These are phyloP conservation scores for Lamellibrachia satsuma DNA, from an alignment of 2,888 invertebrate species.

Conservation along the genomic window DNA sequence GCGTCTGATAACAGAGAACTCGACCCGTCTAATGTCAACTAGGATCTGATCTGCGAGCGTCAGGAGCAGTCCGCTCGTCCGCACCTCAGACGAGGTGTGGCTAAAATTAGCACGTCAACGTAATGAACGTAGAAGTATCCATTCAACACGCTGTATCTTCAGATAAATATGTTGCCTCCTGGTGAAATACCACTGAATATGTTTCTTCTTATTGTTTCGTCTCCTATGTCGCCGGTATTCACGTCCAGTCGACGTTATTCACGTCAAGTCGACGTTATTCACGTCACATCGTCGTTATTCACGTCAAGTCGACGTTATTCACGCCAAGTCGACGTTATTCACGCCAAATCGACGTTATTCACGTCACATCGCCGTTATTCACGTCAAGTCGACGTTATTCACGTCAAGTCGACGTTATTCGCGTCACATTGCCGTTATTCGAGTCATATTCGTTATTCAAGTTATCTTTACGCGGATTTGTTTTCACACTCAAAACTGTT, in stretches of 20 bases:
- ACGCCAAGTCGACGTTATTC: too few relatives aligned
- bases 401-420: not conserved
- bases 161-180: not conserved
- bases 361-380: not conserved
- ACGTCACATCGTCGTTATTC: too few relatives aligned
- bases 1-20: not conserved
- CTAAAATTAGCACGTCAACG: not conserved
- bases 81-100: not conserved
- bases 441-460: not conserved
- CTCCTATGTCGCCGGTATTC: not conserved
- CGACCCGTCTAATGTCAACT: not conserved
- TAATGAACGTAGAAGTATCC: not conserved
- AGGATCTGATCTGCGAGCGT: not conserved
- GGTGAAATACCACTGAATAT: not conserved
- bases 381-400: not conserved
- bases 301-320: too few relatives aligned
- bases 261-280: not conserved
- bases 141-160: not conserved
- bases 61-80: not conserved
- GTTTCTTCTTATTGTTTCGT: not conserved
- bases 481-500: not conserved
- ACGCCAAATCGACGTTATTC: not conserved
- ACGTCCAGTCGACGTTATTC: not conserved
- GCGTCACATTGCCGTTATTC: not conserved
- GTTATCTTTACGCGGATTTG: not conserved